Conservation (phyloP, 2,113 vertebrate genomes). For the Ramphastos sulfuratus region DNA sequence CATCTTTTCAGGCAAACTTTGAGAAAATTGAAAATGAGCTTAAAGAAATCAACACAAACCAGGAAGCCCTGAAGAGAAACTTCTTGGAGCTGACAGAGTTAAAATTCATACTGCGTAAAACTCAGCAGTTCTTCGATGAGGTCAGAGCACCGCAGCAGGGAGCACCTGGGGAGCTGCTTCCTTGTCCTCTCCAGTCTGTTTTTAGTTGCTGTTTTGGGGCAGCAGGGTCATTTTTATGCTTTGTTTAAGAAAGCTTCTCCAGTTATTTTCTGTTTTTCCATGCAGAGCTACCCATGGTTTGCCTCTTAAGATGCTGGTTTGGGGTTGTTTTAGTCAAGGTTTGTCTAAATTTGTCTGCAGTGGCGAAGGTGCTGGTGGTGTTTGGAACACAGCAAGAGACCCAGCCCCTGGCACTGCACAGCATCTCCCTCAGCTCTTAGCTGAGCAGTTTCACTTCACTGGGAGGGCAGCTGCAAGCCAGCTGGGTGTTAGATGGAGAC, state of each 20-base stretch:
- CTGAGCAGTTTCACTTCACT: background rate
- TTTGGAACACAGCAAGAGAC: background rate
- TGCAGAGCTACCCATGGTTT: conserved; percentile 46
- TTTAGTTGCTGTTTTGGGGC: conserved; percentile 63
- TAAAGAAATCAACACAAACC: conserved; percentile 99
- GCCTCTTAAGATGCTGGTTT: background rate
- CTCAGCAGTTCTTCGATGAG: conserved; percentile 99
- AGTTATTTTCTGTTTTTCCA: conserved; percentile 65
- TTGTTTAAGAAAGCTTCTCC: conserved; percentile 55
- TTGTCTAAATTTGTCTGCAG: background rate
- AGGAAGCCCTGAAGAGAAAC: conserved; percentile 97
- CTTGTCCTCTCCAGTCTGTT: conserved; percentile 47
- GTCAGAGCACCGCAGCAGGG: conserved; percentile 79
- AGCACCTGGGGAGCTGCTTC: conserved; percentile 28
- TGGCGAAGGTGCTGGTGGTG: background rate
- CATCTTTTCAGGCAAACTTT: conserved; percentile 87
- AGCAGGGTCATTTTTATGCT: conserved; percentile 53
- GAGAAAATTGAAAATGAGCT: conserved; percentile 98
- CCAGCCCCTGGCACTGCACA: background rate
- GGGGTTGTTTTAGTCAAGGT: background rate
- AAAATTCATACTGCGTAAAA: conserved; percentile 97
- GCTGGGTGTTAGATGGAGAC: background rate
- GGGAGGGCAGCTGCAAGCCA: accelerated
- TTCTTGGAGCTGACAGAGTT: conserved; percentile 97
- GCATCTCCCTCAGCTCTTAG: background rate